Base-by-base conservation (phyloP, 2,113 vertebrate species). In the Fregetta grallaria region DNA sequence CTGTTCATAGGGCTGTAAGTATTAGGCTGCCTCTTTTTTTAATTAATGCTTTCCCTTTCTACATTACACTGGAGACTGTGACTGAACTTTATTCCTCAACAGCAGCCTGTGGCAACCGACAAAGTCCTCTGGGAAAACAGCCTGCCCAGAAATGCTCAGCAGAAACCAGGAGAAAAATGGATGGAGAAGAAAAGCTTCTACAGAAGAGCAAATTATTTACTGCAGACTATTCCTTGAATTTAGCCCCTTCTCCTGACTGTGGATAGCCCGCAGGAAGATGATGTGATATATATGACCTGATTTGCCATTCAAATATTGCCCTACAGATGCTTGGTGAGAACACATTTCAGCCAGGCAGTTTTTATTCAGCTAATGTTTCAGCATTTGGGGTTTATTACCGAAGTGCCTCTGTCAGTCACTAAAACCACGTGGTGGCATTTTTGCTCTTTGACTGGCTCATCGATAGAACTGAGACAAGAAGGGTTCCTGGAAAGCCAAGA, bases 11-110 rank as follows among this genome's bases (percentile, higher is more conserved):
- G 72, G 44, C 27, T 82, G n/a, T 56, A 77, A 65, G 74, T 83
- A 75, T 72, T 85, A 72, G 62, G 30, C 19, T 94, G 20, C n/a
- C 14, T 90, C 53, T 61, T 71, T 88, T 89, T 89, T 92, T 82
- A 97, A 94, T 94, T 96, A 92, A 90, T 92, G 17, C 38, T 91
- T 95, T 91, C 36, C 66, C 58, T 94, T 95, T 85, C 42, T 88
- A 42, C 86, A 34, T 76, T 95, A 58, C 77, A 34, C 53, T 79
- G 62, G 80, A 89, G 83, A 79, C 77, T 65, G 84, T 74, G 65
- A 67, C 61, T 79, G 86, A 96, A 75, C 49, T 95, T 90, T 49
- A 79, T 88, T 92, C 59, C 67, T 89, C 66, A 78, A 68, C 70
- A 85, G 76, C 25, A 87, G 73, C 53, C 70, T 45, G 32, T 84